These are phyloP conservation scores for Grammomys surdaster DNA, from an alignment of 2,113 vertebrate genomes.

Conservation along the genomic window DNA sequence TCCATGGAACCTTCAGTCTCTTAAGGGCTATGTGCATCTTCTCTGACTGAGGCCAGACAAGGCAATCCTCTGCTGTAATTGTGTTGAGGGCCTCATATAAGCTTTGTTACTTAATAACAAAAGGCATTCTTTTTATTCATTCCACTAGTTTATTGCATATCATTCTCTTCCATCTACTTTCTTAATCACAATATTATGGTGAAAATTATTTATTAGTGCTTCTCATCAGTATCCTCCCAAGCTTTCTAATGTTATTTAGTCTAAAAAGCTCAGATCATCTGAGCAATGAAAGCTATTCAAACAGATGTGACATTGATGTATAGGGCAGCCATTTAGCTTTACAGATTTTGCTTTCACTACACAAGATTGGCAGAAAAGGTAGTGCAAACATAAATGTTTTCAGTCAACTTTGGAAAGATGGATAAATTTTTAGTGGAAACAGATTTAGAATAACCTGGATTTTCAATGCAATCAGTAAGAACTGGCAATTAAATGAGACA, in stretches of 20 bases:
- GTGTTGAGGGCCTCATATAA: no score
- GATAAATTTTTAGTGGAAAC: background rate
- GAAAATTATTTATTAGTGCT: slow-evolving; percentile 49
- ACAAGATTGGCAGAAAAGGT: background rate
- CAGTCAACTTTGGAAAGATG: background rate
- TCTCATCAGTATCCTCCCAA: background rate
- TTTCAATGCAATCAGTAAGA: background rate
- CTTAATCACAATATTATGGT: background rate
- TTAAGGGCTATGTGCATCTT: no score
- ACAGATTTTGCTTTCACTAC: background rate
- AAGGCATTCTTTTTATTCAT: background rate
- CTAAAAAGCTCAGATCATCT: background rate
- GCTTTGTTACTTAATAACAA: background rate
- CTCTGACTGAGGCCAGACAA: no score
- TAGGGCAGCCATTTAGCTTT: background rate
- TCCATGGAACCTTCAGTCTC: no score
- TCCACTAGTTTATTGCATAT: slow-evolving; percentile 50
- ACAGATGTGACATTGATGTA: background rate
- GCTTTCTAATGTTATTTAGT: background rate
- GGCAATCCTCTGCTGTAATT: no score
- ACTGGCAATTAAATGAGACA: background rate
- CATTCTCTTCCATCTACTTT: background rate
- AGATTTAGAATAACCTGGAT: background rate
- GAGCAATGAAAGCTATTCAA: background rate
- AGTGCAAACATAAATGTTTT: background rate